Conservation (phyloP, 2,888 invertebrate species). For the Megaustenia siamemsis region DNA sequence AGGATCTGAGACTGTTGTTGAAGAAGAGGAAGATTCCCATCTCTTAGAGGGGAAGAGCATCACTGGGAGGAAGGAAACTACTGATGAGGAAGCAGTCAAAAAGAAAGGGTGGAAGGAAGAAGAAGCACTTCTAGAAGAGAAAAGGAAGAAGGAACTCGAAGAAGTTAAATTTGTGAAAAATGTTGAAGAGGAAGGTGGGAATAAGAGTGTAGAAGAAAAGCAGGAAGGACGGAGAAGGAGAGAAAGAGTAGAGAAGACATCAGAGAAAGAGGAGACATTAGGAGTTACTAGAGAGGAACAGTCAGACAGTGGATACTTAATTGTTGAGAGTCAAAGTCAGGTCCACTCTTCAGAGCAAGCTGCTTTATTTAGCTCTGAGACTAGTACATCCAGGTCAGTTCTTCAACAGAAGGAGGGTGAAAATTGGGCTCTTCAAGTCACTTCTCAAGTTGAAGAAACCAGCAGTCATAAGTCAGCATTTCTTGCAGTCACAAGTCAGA, state of each 20-base stretch:
- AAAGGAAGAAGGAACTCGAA: background rate
- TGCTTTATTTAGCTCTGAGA: background rate
- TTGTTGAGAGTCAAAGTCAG: background rate
- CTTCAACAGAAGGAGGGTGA: background rate
- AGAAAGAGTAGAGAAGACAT: background rate
- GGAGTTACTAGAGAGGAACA: background rate
- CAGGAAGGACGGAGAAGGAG: conserved; percentile 11
- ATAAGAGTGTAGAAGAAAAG: background rate
- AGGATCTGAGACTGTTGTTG: conserved; percentile 45
- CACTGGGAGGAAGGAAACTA: background rate
- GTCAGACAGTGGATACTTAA: background rate
- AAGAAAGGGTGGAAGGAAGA: conserved; percentile 13
- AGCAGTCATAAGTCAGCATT: background rate
- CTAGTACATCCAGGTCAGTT: background rate
- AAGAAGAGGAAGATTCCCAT: conserved; percentile 22
- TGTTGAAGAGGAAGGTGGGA: background rate
- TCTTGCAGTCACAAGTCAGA: conserved; percentile 1
- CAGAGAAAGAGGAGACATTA: background rate
- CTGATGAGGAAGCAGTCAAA: background rate
- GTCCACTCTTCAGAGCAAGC: background rate
- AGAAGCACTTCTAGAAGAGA: conserved; percentile 6
- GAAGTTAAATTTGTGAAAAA: background rate
- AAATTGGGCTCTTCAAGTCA: background rate
- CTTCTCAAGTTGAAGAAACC: background rate
- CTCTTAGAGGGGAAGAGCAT: background rate